Percentiles rank a stretch among this genome's conserved stretches.
phyloP scores from a whole-genome alignment of 2,113 vertebrate genomes.

The Xenopus tropicalis region UCB_Xtro_10.0 CM004445.2:97370501-97371000 shows the following conservation, averaged over 20 bases:
- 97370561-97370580: conserved; percentile 26
- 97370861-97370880: too few species aligned
- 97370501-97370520: conserved; percentile 15
- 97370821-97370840: background rate
- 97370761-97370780: conserved; percentile 7
- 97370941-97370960: too few species aligned
- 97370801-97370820: conserved; percentile 17
- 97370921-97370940: too few species aligned
- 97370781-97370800: conserved; percentile 32
- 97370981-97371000: too few species aligned
- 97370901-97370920: too few species aligned
- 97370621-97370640: conserved; percentile 35
- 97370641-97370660: conserved; percentile 31
- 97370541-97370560: conserved; percentile 18
- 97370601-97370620: conserved; percentile 12
- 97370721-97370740: conserved; percentile 37
- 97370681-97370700: conserved; percentile 30
- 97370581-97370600: conserved; percentile 32
- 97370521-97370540: conserved; percentile 15
- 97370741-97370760: conserved; percentile 22
- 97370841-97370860: too few species aligned
- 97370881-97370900: too few species aligned
- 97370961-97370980: too few species aligned
- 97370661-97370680: conserved; percentile 36
- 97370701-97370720: conserved; percentile 34